Evolutionary conservation across 2,797 vertebrate species (phyloP), one percentile per base, ranked within the genome.

Genomic region (Sebastes iracundus): DNA sequence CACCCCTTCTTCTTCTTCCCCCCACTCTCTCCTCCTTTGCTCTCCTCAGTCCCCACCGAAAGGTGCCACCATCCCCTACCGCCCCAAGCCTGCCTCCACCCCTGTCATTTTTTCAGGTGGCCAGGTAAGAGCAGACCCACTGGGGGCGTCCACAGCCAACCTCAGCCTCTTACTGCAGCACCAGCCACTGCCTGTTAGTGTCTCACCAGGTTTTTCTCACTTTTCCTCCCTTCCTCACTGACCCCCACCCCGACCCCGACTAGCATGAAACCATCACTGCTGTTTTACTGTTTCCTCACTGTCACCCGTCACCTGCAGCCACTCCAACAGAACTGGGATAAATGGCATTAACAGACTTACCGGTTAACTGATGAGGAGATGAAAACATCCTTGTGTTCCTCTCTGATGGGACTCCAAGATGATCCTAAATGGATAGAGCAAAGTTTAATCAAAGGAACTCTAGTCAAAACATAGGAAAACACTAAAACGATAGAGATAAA

Each of bases 51-150:
- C 98, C 97, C 98, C 98, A 97, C 98, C 98, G 93, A 99, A 99
- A 99, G 98, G 98, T 98, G 98, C 98, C 97, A 99, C 98, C 95
- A 99, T 99, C 94, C 98, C 98, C 95, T 99, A 99, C 96, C 98
- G 98, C 96, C 98, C 98, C 96, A 99, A 99, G 97, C 98, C 98
- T 97, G 97, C 98, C 97, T 98, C 98, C 96, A 97, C 97, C 97
- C 98, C 98, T 96, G 97, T 99, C 97, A 99, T 99, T 97, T 99
- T 99, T 97, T 98, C 98, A 97, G 98, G 98, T 97, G 97, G 98
- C 96, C 98, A 99, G 97, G 97, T 99, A 98, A 99, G 98, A 97
- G 97, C 98, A 95, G 98, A 99, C 94, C 97, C 97, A 89, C 97
- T 99, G 97, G 97, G 97, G 93, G 97, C 98, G 95, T 98, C 97